Evolutionary conservation across 92 coral and sea anemone species (phyloP), one percentile per base, ranked within the genome.

Genomic region (Zoanthus solanderi): DNA sequence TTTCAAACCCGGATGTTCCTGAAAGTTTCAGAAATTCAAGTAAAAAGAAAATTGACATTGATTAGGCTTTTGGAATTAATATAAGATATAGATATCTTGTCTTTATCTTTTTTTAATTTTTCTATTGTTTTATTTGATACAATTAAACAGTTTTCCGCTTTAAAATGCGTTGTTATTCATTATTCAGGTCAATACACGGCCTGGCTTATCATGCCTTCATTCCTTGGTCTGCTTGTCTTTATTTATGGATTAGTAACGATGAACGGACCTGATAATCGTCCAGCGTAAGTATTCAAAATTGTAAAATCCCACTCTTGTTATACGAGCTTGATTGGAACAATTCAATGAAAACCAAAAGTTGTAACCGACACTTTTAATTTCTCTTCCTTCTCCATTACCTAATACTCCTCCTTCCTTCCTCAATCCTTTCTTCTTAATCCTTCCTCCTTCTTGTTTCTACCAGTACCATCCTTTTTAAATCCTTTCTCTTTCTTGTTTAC

Each of bases 201-300:
- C 16, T 97, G 99, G 99, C 96, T 97, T 42, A 91, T 97, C 9
- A 95, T 95, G 95, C 99, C 99, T 0, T 97, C 99, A 1, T 89
- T 97, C 78, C 79, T 97, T 74, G 99, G 99, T 10, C 90, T 97
- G 73, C 77, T 97, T 77, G 98, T 97, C 71, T 97, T 97, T 85
- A 60, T 97, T 44, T 97, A 95, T 75, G 99, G 99, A 58, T 76
- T 88, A 50, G 79, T 94, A 53, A 95, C 99, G 12, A 87, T 97
- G 42, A 91, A 92, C 68, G 98, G 99, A 66, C 86, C 99, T 13
- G 99, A 97, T 90, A 97, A 97, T 90, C 91, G 79, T 68, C 99
- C 99, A 86, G 98, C 99, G 99, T 97, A 92, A 95, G 98, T 94
- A 81, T 7, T 0, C 42, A 4, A 4, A 4, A 37, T 37, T 37